phyloP scores from a whole-genome alignment of 2,113 vertebrate genomes.

The Prionailurus viverrinus region DNA sequence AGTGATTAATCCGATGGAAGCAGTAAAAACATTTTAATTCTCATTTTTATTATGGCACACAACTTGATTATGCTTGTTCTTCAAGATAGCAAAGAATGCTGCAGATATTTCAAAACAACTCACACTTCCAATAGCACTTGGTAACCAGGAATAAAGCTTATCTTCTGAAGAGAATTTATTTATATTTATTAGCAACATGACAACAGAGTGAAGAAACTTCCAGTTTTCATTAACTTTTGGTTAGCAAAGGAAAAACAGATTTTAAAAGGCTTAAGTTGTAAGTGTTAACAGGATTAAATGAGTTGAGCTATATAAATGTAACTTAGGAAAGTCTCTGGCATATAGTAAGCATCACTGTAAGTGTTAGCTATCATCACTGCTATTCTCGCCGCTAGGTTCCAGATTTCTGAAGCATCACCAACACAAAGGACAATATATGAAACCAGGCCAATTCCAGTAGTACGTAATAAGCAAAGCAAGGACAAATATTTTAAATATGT shows the following conservation, averaged over 20 bases:
- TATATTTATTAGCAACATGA: constrained; percentile 43
- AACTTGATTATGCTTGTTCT: neutral
- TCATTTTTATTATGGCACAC: neutral
- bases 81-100: neutral
- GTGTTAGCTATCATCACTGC: neutral
- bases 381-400: neutral
- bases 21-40: neutral
- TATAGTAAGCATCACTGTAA: neutral
- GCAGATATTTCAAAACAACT: neutral
- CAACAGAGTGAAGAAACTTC: constrained; percentile 26
- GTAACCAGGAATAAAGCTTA: neutral
- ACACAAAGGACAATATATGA: neutral
- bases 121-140: neutral
- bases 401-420: neutral
- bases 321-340: neutral
- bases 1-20: neutral
- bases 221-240: constrained; percentile 1
- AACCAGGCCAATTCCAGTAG: neutral
- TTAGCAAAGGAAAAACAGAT: neutral
- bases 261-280: neutral
- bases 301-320: neutral
- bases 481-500: neutral
- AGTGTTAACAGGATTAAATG: neutral
- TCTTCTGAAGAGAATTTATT: constrained; percentile 32
- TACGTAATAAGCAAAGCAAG: neutral